Conservation (phyloP, 2,113 vertebrate genomes). For the Chamaetylas fuelleborni region DNA sequence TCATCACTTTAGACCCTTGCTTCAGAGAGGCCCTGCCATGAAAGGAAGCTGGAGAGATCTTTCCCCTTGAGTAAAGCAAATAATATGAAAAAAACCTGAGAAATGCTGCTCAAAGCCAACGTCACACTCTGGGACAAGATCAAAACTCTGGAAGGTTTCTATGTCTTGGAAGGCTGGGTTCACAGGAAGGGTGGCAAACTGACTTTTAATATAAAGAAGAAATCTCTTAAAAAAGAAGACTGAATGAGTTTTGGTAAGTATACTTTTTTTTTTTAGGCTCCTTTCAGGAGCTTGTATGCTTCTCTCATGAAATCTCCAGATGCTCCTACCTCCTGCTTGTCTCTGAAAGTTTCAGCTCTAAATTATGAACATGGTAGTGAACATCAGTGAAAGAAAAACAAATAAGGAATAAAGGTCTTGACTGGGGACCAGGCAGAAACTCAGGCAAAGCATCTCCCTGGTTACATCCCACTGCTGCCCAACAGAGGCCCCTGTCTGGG, state of each 20-base stretch:
- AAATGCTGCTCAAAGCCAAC: neutral
- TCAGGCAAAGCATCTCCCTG: neutral
- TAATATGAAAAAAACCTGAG: neutral
- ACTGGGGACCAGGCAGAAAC: neutral
- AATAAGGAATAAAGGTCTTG: neutral
- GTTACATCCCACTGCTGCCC: neutral
- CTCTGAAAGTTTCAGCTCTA: neutral
- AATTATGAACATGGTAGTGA: neutral
- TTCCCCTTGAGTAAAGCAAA: neutral
- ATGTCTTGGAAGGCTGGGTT: neutral
- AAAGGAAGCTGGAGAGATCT: neutral
- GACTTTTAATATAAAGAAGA: neutral
- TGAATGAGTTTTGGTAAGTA: neutral
- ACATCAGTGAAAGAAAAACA: neutral
- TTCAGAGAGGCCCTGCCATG: neutral
- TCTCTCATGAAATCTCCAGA: neutral
- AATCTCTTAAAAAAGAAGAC: neutral
- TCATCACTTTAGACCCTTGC: neutral
- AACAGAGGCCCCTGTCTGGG: neutral
- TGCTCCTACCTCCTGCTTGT: neutral
- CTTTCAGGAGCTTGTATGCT: neutral
- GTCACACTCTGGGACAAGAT: neutral
- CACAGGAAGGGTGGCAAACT: neutral
- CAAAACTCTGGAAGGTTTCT: neutral
- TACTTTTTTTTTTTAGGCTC: neutral